phyloP scores from a whole-genome alignment of 2,113 vertebrate genomes.

The Lutjanus erythropterus region DNA sequence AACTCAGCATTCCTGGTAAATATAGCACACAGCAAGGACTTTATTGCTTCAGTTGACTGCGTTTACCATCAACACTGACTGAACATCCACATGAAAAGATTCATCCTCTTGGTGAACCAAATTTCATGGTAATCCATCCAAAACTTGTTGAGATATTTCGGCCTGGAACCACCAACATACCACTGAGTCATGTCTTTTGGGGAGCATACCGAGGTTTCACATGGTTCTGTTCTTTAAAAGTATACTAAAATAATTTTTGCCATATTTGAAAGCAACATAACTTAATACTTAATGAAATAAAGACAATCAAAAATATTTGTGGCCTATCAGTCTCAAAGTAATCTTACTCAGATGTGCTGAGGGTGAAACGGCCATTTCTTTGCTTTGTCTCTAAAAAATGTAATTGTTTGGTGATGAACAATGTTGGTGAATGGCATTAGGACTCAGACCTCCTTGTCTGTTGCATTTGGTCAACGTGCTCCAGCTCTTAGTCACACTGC shows the following conservation, averaged over 20 bases:
- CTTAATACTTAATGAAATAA: slow-evolving; percentile 43
- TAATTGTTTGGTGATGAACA: slow-evolving; percentile 43
- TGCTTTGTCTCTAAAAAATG: slow-evolving; percentile 33
- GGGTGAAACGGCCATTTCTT: slow-evolving; percentile 29
- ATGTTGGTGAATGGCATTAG: slow-evolving; percentile 44
- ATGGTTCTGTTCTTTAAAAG: slow-evolving; percentile 1
- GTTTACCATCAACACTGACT: too few relatives aligned
- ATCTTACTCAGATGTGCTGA: slow-evolving; percentile 39
- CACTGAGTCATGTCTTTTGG: not conserved
- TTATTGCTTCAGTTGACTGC: too few relatives aligned
- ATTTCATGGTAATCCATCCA: not conserved
- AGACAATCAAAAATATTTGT: slow-evolving; percentile 41
- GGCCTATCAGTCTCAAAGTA: slow-evolving; percentile 28
- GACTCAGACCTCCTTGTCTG: slow-evolving; percentile 46
- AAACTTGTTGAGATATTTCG: not conserved
- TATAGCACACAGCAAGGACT: too few relatives aligned
- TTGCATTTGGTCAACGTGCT: slow-evolving; percentile 56
- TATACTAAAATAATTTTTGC: slow-evolving; percentile 1
- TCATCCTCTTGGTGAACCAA: not conserved
- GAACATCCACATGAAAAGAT: not conserved
- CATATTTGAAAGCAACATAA: slow-evolving; percentile 20
- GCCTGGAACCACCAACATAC: not conserved
- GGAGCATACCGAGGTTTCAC: not conserved
- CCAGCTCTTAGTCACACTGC: slow-evolving; percentile 63
- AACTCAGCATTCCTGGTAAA: too few relatives aligned